Base-by-base conservation (phyloP, 1,140 invertebrate genomes). In the Zaprionus capensis region DNA sequence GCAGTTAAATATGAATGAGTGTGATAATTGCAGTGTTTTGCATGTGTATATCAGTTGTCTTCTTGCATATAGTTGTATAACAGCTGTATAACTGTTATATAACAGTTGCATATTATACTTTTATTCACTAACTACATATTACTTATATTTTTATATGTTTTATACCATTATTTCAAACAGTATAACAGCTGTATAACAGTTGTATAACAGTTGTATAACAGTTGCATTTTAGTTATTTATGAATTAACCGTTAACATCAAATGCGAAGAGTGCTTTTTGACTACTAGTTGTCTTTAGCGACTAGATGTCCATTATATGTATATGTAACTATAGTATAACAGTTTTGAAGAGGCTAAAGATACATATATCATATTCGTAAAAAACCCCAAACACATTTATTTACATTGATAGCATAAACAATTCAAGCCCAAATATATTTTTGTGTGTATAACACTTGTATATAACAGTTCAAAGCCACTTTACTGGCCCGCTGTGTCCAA, bases 151-250 rank as follows among this genome's bases (percentile, higher is more conserved):
- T 31, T 28, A 51, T 63, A 20, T 34, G 44, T 51, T 22, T 57
- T 70, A 57, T 36, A 3, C 2, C 9, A 34, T 11, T 34, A 34
- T 34, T 11, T 11, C 31, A 34, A 12, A 58, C 38, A 58, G 5
- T 26, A 17, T 66, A 56, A 34, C 31, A 34, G 3, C 9, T 31
- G 28, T 34, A 34, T 66, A 66, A 49, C 38, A 57, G 31, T 66
- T 17, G 49, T 59, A 51, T 34, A 17, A 66, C 63, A 56, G 3
- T 20, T 51, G 49, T 51, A 51, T 34, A 17, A 66, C 63, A 55
- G 2, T 20, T 51, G n/a, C 34, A 51, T 64, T 51, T 51, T 20
- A 51, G 38, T 20, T 4, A 9, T 34, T 36, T 31, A 5, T 58
- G 2, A 34, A 11, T 31, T 31, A 9, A 31, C 2, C 2, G 11